Conservation (phyloP, 1,140 invertebrate species). For the Cotesia glomerata region DNA sequence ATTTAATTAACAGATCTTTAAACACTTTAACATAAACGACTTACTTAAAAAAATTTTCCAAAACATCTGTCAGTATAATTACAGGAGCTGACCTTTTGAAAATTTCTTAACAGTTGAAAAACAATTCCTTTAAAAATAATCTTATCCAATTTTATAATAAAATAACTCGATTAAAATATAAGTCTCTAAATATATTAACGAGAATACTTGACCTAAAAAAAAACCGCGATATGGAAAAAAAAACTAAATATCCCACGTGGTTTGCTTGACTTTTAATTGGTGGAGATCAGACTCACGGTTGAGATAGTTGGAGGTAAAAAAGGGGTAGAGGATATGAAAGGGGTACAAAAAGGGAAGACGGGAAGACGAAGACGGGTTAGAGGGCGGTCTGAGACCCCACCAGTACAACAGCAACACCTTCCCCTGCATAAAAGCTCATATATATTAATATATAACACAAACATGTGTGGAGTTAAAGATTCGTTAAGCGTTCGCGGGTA, state of each 20-base stretch:
- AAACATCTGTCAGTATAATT: too few relatives aligned
- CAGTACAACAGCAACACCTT: constrained; percentile 51
- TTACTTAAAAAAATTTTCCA: too few relatives aligned
- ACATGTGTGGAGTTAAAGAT: constrained; percentile 1
- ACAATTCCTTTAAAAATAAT: too few relatives aligned
- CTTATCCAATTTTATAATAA: too few relatives aligned
- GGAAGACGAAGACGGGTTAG: constrained; percentile 27
- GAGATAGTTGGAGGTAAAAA: constrained; percentile 32
- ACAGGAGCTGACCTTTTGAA: too few relatives aligned
- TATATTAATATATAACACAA: not conserved
- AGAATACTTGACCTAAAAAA: constrained; percentile 26
- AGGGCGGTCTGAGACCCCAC: constrained; percentile 61
- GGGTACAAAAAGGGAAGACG: constrained; percentile 35
- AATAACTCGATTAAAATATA: too few relatives aligned
- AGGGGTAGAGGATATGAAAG: constrained; percentile 24
- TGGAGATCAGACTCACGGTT: constrained; percentile 42
- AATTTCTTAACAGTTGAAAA: too few relatives aligned
- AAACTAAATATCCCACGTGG: constrained; percentile 50
- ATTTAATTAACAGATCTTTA: too few relatives aligned
- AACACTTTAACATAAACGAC: too few relatives aligned
- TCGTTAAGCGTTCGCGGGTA: not conserved
- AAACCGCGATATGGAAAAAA: not conserved
- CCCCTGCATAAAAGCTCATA: constrained; percentile 6
- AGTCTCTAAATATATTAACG: too few relatives aligned
- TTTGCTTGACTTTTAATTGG: constrained; percentile 61